Evolutionary conservation across 2,797 vertebrate species (phyloP).

Genomic region (Syngnathus rostellatus): DNA sequence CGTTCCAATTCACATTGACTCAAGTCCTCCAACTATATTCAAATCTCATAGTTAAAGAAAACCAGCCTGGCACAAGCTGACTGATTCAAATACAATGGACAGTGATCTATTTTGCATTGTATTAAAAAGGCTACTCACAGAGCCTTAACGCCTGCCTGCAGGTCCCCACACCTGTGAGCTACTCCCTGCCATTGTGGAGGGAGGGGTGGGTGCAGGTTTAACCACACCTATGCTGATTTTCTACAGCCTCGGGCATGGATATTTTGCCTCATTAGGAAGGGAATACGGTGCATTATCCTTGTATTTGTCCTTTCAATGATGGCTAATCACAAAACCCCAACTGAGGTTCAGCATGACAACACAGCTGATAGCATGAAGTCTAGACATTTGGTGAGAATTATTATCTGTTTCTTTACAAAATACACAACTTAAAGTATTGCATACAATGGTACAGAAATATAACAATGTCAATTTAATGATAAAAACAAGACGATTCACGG

Average conservation of each 20-base stretch:
- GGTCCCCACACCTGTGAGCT: conserved; percentile 39
- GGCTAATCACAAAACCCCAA: neutral
- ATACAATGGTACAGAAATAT: neutral
- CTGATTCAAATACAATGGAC: conserved; percentile 14
- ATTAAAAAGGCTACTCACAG: neutral
- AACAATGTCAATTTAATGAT: neutral
- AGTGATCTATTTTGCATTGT: conserved; percentile 18
- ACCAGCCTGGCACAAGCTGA: neutral
- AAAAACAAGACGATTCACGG: neutral
- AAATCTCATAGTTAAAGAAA: conserved; percentile 17
- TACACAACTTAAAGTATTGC: neutral
- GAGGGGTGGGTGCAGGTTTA: conserved; percentile 42
- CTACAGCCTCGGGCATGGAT: conserved; percentile 69
- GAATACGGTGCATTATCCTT: conserved; percentile 39
- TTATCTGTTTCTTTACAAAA: neutral
- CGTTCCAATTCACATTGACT: conserved; percentile 15
- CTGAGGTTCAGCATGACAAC: neutral
- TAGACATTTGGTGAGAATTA: neutral
- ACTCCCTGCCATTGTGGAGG: conserved; percentile 40
- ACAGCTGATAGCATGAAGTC: neutral
- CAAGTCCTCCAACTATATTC: conserved; percentile 24
- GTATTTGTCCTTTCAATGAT: conserved; percentile 15
- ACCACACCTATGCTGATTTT: conserved; percentile 77
- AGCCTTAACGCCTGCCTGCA: conserved; percentile 10
- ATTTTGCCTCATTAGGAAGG: conserved; percentile 56